These are phyloP conservation scores for Typhlomys cinereus DNA, from an alignment of 2,113 vertebrate species.

Conservation along the genomic window DNA sequence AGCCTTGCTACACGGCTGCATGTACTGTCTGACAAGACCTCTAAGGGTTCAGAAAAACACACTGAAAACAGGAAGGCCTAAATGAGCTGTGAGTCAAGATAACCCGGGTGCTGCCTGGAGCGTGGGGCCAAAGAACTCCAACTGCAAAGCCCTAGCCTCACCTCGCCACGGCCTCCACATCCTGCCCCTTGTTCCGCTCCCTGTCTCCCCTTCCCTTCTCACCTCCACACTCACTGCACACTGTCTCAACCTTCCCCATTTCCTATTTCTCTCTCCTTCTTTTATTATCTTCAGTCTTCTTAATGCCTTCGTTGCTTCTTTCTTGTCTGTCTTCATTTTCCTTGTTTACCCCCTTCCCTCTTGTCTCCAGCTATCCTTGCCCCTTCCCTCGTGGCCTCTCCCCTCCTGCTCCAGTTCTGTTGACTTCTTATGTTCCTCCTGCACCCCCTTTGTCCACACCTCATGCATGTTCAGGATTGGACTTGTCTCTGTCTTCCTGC, in stretches of 20 bases:
- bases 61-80: constrained; percentile 44
- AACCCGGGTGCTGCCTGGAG: neutral
- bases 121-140: neutral
- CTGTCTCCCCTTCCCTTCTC: neutral
- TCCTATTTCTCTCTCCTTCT: neutral
- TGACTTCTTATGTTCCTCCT: neutral
- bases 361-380: neutral
- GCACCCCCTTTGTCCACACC: neutral
- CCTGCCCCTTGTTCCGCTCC: too few species aligned
- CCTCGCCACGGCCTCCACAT: neutral
- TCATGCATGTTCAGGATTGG: fast-evolving
- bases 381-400: neutral
- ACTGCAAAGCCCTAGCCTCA: neutral
- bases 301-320: fast-evolving
- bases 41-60: constrained; percentile 1
- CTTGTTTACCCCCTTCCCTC: fast-evolving
- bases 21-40: constrained; percentile 42
- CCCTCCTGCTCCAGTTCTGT: neutral
- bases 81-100: constrained; percentile 37
- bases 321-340: fast-evolving
- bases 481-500: neutral
- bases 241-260: too few species aligned
- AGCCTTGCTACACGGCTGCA: neutral
- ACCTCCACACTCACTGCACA: fast-evolving
- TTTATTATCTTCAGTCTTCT: neutral